phyloP scores from a whole-genome alignment of 2,888 invertebrate species.

The Drosophila monieri region DNA sequence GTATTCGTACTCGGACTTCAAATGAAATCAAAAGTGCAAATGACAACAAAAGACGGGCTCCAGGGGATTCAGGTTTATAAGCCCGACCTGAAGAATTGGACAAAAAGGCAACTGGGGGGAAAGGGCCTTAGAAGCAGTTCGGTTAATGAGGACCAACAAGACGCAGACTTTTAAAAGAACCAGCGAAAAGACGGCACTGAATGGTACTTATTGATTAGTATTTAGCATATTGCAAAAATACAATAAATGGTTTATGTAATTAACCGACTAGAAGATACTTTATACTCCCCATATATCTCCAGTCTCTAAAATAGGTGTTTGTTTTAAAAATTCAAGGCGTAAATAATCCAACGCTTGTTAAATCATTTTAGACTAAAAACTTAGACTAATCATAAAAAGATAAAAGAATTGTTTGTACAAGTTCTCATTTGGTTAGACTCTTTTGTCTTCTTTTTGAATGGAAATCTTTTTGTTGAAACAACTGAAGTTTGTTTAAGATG shows the following conservation, averaged over 20 bases:
- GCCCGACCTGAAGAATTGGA: constrained; percentile 7
- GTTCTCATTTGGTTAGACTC: neutral
- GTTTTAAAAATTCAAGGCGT: too few relatives aligned
- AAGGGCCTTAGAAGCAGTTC: constrained; percentile 9
- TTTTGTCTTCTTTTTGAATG: neutral
- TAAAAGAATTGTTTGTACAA: neutral
- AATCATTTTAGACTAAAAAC: neutral
- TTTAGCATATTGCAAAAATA: constrained; percentile 16
- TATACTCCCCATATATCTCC: too few relatives aligned
- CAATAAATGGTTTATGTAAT: neutral
- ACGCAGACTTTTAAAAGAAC: constrained; percentile 14
- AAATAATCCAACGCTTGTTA: neutral
- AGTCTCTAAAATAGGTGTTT: too few relatives aligned
- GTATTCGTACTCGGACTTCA: constrained; percentile 59
- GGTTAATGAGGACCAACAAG: constrained; percentile 35
- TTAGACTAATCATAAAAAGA: too few relatives aligned
- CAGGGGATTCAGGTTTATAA: constrained; percentile 44
- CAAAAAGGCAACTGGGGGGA: constrained; percentile 1
- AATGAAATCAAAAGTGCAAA: constrained; percentile 79
- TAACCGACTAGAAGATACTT: constrained; percentile 6
- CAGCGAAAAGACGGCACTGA: constrained; percentile 9
- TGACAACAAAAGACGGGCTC: constrained; percentile 69
- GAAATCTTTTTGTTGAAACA: constrained; percentile 11
- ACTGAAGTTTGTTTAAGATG: constrained; percentile 2
- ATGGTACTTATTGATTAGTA: constrained; percentile 35